phyloP scores from a whole-genome alignment of 2,888 invertebrate species.

The Pammene aurita region DNA sequence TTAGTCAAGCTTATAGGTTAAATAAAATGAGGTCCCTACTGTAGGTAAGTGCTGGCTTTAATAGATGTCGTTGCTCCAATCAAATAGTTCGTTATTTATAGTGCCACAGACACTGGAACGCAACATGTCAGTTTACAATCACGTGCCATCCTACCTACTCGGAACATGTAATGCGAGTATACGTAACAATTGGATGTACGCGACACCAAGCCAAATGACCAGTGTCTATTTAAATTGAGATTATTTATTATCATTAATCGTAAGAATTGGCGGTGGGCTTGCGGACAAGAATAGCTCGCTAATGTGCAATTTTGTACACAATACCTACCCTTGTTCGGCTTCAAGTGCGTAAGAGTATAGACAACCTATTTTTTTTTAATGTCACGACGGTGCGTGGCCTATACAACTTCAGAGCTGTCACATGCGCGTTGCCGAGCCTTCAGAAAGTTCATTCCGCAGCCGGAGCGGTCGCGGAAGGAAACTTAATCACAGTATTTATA shows the following conservation, averaged over 20 bases:
- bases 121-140: slow-evolving; percentile 33
- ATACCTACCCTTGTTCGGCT: slow-evolving; percentile 19
- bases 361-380: neutral
- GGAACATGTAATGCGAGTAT: slow-evolving; percentile 35
- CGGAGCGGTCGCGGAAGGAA: too few species aligned
- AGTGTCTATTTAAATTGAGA: slow-evolving; percentile 54
- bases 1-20: slow-evolving; percentile 3
- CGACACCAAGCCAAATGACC: slow-evolving; percentile 57
- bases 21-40: slow-evolving; percentile 37
- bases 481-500: too few species aligned
- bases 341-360: neutral
- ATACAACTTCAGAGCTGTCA: too few species aligned
- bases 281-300: slow-evolving; percentile 29
- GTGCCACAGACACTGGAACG: slow-evolving; percentile 38
- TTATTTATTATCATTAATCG: slow-evolving; percentile 56
- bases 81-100: slow-evolving; percentile 41
- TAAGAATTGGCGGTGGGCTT: slow-evolving; percentile 36
- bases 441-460: too few species aligned
- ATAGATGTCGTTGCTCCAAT: slow-evolving; percentile 45
- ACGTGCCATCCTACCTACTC: slow-evolving; percentile 17
- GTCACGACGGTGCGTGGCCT: too few species aligned
- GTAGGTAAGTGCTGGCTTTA: slow-evolving; percentile 38
- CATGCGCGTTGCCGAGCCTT: too few species aligned
- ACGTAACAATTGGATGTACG: slow-evolving; percentile 44
- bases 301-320: slow-evolving; percentile 24